A percentile compares a stretch with the other conserved stretches of the same genome.
Conservation (phyloP, 1,140 invertebrate genomes). For the Mya arenaria region DNA sequence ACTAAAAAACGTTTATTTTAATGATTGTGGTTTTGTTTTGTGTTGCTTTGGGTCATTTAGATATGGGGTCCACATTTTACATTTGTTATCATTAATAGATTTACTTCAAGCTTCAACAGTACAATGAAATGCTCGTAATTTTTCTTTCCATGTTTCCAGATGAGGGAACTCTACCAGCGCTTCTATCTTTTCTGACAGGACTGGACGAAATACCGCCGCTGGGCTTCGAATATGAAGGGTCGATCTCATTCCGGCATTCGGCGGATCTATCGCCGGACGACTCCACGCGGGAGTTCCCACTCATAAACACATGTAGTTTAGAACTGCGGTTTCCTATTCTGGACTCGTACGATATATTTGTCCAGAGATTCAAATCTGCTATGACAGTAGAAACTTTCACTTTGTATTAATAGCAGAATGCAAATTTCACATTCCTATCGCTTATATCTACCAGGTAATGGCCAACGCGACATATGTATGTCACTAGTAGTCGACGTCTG, state of each 20-base stretch:
- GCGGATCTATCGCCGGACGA: neutral
- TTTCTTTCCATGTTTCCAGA: neutral
- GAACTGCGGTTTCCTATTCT: slow-evolving; percentile 3
- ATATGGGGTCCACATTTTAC: too few species aligned
- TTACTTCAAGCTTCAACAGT: neutral
- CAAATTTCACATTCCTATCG: neutral
- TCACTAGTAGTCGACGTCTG: slow-evolving; percentile 15
- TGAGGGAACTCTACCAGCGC: slow-evolving; percentile 2
- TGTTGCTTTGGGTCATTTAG: too few species aligned
- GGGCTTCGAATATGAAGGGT: neutral
- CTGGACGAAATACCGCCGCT: slow-evolving; percentile 11
- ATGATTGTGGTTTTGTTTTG: too few species aligned
- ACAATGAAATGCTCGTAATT: neutral
- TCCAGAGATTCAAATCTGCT: neutral
- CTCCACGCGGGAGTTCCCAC: neutral
- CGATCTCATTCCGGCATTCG: neutral
- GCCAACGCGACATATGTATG: slow-evolving; percentile 13
- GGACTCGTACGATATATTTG: slow-evolving; percentile 7
- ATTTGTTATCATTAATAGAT: too few species aligned
- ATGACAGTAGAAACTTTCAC: too few species aligned
- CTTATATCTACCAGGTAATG: slow-evolving; percentile 15
- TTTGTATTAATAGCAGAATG: too few species aligned
- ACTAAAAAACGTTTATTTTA: too few species aligned
- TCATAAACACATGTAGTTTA: slow-evolving; percentile 20
- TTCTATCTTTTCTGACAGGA: neutral